Percentiles rank a stretch among this genome's conserved stretches.
These are phyloP conservation scores for Epistrophe eligans DNA, from an alignment of 2,888 invertebrate genomes.

Conservation along the genomic window DNA sequence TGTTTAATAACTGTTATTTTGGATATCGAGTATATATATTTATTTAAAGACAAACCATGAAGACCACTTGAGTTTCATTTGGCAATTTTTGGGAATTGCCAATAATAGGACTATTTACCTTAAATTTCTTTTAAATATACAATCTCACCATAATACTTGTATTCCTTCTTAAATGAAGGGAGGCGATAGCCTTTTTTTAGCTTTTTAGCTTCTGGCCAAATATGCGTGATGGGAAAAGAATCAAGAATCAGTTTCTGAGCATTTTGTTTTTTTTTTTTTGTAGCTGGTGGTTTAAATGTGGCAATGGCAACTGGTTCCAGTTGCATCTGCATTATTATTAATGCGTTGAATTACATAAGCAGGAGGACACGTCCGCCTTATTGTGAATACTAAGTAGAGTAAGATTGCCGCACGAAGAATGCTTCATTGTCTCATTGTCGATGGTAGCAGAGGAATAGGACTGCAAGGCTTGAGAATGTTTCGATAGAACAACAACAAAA, in stretches of 20 bases:
- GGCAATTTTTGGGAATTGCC: neutral
- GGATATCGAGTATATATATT: too few relatives aligned
- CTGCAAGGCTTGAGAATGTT: conserved; percentile 4
- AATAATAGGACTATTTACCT: neutral
- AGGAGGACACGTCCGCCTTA: conserved; percentile 50
- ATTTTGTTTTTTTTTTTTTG: neutral
- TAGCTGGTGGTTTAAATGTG: neutral
- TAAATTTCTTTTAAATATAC: neutral
- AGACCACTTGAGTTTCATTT: neutral
- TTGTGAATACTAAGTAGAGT: conserved; percentile 60
- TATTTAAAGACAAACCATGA: too few relatives aligned
- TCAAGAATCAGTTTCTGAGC: neutral
- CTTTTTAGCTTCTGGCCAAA: conserved; percentile 46
- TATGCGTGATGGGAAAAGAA: conserved; percentile 43
- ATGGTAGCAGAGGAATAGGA: neutral
- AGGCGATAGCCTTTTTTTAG: conserved; percentile 14
- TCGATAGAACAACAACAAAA: neutral
- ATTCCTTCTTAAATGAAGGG: conserved; percentile 50
- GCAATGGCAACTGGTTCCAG: conserved; percentile 56
- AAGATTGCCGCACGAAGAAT: conserved; percentile 28
- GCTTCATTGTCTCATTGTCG: conserved; percentile 39
- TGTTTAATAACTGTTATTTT: too few relatives aligned
- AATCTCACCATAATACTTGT: neutral
- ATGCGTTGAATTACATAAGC: conserved; percentile 68
- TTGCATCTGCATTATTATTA: conserved; percentile 56